Evolutionary conservation across 2,113 vertebrate species (phyloP), one percentile per base, ranked within the genome.

Genomic region (Plectropomus leopardus): DNA sequence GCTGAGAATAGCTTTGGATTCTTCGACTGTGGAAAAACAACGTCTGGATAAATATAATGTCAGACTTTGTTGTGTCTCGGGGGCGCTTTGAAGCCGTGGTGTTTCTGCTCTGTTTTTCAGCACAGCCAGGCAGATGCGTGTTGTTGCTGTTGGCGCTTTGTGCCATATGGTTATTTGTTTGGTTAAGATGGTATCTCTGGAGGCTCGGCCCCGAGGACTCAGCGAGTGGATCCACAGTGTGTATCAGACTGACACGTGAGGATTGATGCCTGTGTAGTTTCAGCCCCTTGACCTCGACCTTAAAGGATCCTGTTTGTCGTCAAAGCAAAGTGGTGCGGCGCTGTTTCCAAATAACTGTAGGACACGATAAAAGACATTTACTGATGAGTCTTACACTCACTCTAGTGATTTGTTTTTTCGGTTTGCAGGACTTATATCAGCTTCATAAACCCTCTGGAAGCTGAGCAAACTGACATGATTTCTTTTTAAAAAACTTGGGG

Each of bases 141-240:
- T 85, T 78, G 78, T 85, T 78, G 78, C 83, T 86, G 78, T 69
- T 83, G 87, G 76, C 67, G 21, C 70, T 81, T 65, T 44, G 66
- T 61, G 75, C 72, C 78, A 63, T 67, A 47, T 34, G 86, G 76
- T 81, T 83, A 68, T 92, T 92, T 92, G 89, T 90, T 89, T 86
- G 66, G 61, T 70, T 85, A 59, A 71, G 84, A 85, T 81, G 77
- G 61, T 75, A 59, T 91, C 83, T 83, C 36, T 59, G 53, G 47
- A 71, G 65, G 70, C 67, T 60, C 19, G 36, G 84, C 42, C 65
- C 36, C 0, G 45, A 78, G 77, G 48, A 77, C 57, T 57, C 77
- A 45, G 44, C 0, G 28, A 57, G 70, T 45, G 71, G 67, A 78
- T 75, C 73, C 64, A 26, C 76, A 45, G 10, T 9, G 66, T 58